Evolutionary conservation across 2,888 invertebrate genomes (phyloP), one percentile per base, ranked within the genome.

Genomic region (Taphrorychus bicolor): DNA sequence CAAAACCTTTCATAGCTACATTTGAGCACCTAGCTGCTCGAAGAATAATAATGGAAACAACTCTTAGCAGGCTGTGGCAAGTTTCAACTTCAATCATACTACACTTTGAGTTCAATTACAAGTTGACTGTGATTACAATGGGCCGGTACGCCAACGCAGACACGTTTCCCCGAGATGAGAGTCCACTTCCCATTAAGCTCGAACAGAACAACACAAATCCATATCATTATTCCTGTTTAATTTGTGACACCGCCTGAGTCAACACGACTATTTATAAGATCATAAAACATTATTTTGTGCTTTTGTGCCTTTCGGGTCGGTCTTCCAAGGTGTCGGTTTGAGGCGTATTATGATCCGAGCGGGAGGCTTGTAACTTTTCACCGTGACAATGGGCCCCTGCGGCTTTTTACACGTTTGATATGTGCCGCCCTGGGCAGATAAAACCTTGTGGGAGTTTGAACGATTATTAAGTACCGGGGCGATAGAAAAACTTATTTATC

Each of bases 331-430:
- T 80, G 79, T 80, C 79, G 78, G 81, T 80, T 80, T 64, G 79
- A 77, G 80, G 77, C 79, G 77, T 80, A 80, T 81, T 81, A 80
- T 77, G 78, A 75, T 77, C 79, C 71, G 78, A 76, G 80, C 81
- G 74, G 80, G 81, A 79, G 81, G 80, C 76, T 78, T 80, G 80
- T 80, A 79, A 77, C 80, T 81, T 69, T 81, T 79, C 77, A 79
- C 78, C 78, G 75, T 74, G 76, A 81, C 80, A 81, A 81, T 80
- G 75, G 77, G 76, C 76, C 80, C 80, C 80, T 78, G 79, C 77
- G 75, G 78, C 74, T 76, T 74, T 72, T 72, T 72, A 75, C 72
- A 74, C 78, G 78, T 81, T 81, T 81, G 81, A 81, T 78, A 79
- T 78, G 78, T 57, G 59, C 80, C 80, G 80, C 78, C 78, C 73